Evolutionary conservation across 1,140 invertebrate genomes (phyloP), one percentile per base, ranked within the genome.

Genomic region (Chrysoperla carnea): DNA sequence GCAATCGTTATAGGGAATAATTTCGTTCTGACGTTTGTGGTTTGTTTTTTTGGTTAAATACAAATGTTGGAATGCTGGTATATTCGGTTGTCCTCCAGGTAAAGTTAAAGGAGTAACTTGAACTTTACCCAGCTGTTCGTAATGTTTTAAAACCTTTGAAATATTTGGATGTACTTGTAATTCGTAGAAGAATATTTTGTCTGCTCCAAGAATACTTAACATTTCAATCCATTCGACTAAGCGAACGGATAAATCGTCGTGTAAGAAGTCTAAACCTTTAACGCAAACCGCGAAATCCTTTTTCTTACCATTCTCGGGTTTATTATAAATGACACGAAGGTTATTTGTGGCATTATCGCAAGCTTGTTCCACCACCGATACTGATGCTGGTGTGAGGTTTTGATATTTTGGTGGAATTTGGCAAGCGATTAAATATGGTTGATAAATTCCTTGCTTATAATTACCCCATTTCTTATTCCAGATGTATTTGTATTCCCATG

Each of bases 1-100:
- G 55, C 92, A 96, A 57, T 96, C 92, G 61, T 96, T 96, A 67
- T 95, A 95, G 1, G 92, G 90, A 50, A 96, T 92, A 31, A 96
- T 68, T 60, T 96, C 91, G 60, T 94, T 92, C 55, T 94, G 87
- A 8, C 91, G 66, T 58, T 95, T 95, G 60, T 91, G 78, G 53
- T 84, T 92, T 2, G 83, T 80, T 58, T 87, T 88, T 57, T 87
- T 87, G 37, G 83, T 84, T 6, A 93, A 66, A 52, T 90, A 93
- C 59, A 88, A 70, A 59, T 92, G 87, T 53, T 89, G 81, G 40
- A 92, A 79, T 0, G 78, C 78, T 0, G 84, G 86, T 6, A 87
- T 72, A 55, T 94, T 95, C 0, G 90, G 89, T 53, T 90, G 85
- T 0, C 87, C 84, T 1, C 90, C 91, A 0, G 90, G 88, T 37